A percentile compares a stretch with the other conserved stretches of the same genome.
Conservation (phyloP, 2,888 invertebrate species). For the Cephalotes varians region DNA sequence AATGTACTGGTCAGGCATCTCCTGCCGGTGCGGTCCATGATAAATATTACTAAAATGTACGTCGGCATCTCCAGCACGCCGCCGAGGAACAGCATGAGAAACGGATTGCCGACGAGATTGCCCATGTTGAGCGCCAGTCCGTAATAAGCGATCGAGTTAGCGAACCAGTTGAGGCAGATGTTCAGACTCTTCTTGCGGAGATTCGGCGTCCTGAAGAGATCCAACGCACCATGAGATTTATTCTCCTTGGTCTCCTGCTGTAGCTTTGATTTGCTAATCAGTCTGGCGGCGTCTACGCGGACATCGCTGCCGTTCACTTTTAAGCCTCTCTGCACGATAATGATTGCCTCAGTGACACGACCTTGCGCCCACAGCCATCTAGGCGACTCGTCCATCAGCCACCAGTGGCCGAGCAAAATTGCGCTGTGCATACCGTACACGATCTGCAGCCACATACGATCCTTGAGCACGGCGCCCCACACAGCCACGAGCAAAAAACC, state of each 20-base stretch:
- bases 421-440: constrained; percentile 92
- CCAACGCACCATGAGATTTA: constrained; percentile 88
- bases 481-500: constrained; percentile 94
- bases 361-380: constrained; percentile 96
- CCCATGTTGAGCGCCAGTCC: constrained; percentile 94
- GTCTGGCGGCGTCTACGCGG: constrained; percentile 87
- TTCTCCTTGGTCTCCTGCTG: constrained; percentile 82
- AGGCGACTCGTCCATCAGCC: constrained; percentile 96
- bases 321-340: constrained; percentile 92
- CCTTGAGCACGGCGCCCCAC: constrained; percentile 92
- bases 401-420: constrained; percentile 92
- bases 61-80: constrained; percentile 94
- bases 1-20: constrained; percentile 91
- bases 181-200: constrained; percentile 92
- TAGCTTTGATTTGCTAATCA: constrained; percentile 88
- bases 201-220: constrained; percentile 93
- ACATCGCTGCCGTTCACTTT: constrained; percentile 90
- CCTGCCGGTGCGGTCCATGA: constrained; percentile 92
- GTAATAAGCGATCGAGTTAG: constrained; percentile 95
- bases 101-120: constrained; percentile 93
- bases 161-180: constrained; percentile 94
- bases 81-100: constrained; percentile 91
- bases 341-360: constrained; percentile 90
- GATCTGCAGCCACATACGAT: constrained; percentile 90
- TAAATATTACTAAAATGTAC: constrained; percentile 90